These are phyloP conservation scores for Kuschelorhynchus macadamiae DNA, from an alignment of 2,888 invertebrate species.

Conservation along the genomic window DNA sequence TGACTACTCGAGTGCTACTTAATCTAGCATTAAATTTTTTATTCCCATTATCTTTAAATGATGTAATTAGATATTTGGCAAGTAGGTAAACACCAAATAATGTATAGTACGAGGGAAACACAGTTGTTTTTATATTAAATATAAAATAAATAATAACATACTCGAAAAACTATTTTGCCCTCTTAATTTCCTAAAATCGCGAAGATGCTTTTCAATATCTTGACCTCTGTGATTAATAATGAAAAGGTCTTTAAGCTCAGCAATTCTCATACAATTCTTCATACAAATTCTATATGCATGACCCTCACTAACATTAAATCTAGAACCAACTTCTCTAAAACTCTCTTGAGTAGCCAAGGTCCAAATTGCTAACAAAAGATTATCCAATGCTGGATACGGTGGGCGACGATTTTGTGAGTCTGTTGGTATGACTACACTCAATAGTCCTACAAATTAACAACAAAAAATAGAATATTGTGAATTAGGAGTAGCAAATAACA, in stretches of 20 bases:
- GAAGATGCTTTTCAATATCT: too few relatives aligned
- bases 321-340: neutral
- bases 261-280: neutral
- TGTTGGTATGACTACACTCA: too few relatives aligned
- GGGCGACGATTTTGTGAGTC: neutral
- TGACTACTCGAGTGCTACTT: slow-evolving; percentile 33
- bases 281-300: neutral
- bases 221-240: too few relatives aligned
- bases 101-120: too few relatives aligned
- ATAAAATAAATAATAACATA: too few relatives aligned
- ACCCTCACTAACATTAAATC: slow-evolving; percentile 4
- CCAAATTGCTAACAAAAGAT: neutral
- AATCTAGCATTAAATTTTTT: slow-evolving; percentile 24
- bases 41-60: slow-evolving; percentile 36
- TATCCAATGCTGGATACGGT: neutral
- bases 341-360: neutral
- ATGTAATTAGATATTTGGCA: slow-evolving; percentile 23
- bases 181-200: too few relatives aligned
- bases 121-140: too few relatives aligned
- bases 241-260: too few relatives aligned
- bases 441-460: too few relatives aligned
- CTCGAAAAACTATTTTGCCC: too few relatives aligned
- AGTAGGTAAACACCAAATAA: slow-evolving; percentile 25
- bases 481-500: too few relatives aligned
- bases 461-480: too few relatives aligned